Evolutionary conservation across 37 sponge, comb jelly and placozoan species (phyloP), one percentile per base, ranked within the genome.

Genomic region (Haliclona indistincta): DNA sequence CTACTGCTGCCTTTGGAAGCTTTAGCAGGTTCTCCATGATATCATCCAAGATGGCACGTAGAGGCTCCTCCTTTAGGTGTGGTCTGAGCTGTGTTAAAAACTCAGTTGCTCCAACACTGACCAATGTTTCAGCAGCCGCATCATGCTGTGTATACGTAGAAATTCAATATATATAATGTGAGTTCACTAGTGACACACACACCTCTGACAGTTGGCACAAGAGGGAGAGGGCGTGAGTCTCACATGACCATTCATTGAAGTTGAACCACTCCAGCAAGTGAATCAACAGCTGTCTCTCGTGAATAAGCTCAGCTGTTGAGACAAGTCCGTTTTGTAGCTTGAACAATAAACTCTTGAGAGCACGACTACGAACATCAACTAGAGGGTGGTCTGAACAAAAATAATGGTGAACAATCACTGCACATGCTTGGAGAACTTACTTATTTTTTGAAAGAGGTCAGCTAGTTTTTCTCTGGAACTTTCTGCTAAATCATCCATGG

Each of bases 241-340:
- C 90, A 41, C 43, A 43, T n/a, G 79, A 60, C 72, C 79, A 78
- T 30, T 82, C 79, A 35, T 71, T 53, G 49, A 68, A 70, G 76
- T 91, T 91, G 80, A 91, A 91, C 92, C 92, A 91, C 71, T 91
- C 84, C 33, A 91, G 66, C 37, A 91, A 56, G 43, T 60, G 29
- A 22, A 42, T 60, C 7, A 91, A 42, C 39, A 91, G 77, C 15
- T 54, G 58, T 30, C 72, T 74, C 67, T 91, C 88, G 42, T 82
- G 60, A 7, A 73, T 63, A 30, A 91, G 70, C 23, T 82, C 75
- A n/a, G 68, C 25, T 33, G 30, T 7, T 17, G 40, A 28, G 37
- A 91, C 33, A 10, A 91, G 64, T 0, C 64, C 70, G 54, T 73
- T 75, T 38, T 45, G 45, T 25, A 86, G 63, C 63, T 91, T 91